Conservation (phyloP, 2,888 invertebrate species). For the Seira sanloemensis region DNA sequence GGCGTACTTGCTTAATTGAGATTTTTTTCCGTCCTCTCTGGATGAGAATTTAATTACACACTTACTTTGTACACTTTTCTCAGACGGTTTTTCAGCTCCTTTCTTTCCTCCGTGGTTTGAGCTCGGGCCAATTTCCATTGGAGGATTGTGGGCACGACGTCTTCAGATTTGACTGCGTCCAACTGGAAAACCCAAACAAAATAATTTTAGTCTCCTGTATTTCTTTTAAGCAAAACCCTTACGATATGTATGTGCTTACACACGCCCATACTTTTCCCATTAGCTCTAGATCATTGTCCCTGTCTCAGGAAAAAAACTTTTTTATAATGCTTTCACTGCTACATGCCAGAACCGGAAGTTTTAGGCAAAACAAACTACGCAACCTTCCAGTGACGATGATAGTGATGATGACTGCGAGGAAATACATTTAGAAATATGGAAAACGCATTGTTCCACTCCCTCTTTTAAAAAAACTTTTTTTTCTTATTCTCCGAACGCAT, state of each 20-base stretch:
- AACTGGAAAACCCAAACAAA: constrained; percentile 67
- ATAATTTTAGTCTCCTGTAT: constrained; percentile 46
- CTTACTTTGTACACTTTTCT: constrained; percentile 74
- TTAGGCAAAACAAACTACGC: neutral
- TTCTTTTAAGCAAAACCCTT: neutral
- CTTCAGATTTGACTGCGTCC: constrained; percentile 70
- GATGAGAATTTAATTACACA: constrained; percentile 56
- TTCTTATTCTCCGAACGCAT: constrained; percentile 23
- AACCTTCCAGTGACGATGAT: neutral
- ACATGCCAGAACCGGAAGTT: neutral
- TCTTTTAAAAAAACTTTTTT: too few species aligned
- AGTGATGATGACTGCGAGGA: neutral
- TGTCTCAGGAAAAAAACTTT: too few species aligned
- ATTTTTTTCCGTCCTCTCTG: constrained; percentile 44
- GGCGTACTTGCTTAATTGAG: constrained; percentile 45
- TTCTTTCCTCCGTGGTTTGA: constrained; percentile 71
- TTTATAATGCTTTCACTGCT: neutral
- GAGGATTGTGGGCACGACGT: constrained; percentile 76
- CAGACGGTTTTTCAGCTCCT: constrained; percentile 73
- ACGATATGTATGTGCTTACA: too few species aligned
- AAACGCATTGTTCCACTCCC: constrained; percentile 4
- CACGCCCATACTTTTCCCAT: neutral
- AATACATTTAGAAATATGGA: neutral
- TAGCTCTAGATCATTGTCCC: neutral
- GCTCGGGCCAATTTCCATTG: constrained; percentile 74